Conservation (phyloP, 2,797 vertebrate genomes). For the Lacerta bilineata region DNA sequence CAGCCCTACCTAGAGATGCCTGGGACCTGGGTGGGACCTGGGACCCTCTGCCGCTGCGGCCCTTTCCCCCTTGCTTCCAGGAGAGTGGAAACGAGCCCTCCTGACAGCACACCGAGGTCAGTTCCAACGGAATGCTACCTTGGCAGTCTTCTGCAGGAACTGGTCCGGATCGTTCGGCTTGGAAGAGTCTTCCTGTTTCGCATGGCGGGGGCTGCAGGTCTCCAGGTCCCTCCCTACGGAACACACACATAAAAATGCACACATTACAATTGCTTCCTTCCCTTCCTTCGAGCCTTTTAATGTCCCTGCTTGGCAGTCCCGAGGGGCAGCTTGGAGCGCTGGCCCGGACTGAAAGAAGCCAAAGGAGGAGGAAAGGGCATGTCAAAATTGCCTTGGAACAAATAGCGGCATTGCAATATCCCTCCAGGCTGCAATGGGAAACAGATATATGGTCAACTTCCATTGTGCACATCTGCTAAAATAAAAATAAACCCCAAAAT, state of each 20-base stretch:
- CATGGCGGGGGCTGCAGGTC: not conserved
- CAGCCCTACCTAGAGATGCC: too few relatives aligned
- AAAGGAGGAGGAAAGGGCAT: constrained; percentile 34
- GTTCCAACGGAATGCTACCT: constrained; percentile 80
- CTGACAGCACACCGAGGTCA: rapidly evolving
- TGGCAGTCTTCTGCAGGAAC: constrained; percentile 91
- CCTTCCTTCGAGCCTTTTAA: not conserved
- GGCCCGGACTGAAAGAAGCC: constrained; percentile 48
- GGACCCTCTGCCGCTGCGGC: too few relatives aligned
- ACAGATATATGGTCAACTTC: constrained; percentile 51
- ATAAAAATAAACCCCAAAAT: constrained; percentile 66
- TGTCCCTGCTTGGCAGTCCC: not conserved
- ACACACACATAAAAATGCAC: constrained; percentile 1
- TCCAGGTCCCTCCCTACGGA: constrained; percentile 69
- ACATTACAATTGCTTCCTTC: constrained; percentile 21
- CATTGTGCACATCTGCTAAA: constrained; percentile 67
- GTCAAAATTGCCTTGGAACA: constrained; percentile 48
- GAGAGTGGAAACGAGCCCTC: too few relatives aligned
- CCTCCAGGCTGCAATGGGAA: constrained; percentile 49
- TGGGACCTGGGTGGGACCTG: too few relatives aligned
- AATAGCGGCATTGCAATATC: constrained; percentile 44
- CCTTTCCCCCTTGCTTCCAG: not conserved
- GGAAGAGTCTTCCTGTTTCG: constrained; percentile 61
- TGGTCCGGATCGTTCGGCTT: constrained; percentile 77
- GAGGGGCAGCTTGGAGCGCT: not conserved